These are phyloP conservation scores for Myotis brandtii DNA, from an alignment of 2,113 vertebrate genomes.

Conservation along the genomic window DNA sequence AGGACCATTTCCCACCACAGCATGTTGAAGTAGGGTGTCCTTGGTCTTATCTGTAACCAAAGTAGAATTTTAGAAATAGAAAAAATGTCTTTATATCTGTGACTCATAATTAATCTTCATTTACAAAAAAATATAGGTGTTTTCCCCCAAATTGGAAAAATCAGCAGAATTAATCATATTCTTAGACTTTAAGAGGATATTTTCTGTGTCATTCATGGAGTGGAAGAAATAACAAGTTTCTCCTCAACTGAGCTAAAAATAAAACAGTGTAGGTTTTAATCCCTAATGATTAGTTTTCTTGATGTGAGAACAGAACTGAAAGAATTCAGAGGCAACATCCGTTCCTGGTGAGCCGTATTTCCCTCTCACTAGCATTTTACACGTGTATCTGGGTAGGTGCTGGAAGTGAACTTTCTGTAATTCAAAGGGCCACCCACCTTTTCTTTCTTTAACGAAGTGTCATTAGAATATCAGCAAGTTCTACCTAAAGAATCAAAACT, in stretches of 20 bases:
- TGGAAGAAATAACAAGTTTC: constrained; percentile 54
- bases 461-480: not conserved
- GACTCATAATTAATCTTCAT: not conserved
- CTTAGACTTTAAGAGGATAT: constrained; percentile 39
- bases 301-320: constrained; percentile 68
- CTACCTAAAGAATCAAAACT: constrained; percentile 21
- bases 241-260: constrained; percentile 69
- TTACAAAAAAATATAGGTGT: not conserved
- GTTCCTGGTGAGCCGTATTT: constrained; percentile 33
- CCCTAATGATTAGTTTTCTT: constrained; percentile 67
- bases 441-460: constrained; percentile 9
- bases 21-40: not conserved
- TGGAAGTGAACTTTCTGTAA: constrained; percentile 27
- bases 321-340: constrained; percentile 57
- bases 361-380: not conserved
- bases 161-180: constrained; percentile 27
- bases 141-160: constrained; percentile 17
- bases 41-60: not conserved
- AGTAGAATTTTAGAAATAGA: constrained; percentile 25
- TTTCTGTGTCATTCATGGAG: constrained; percentile 49
- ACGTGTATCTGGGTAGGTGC: not conserved
- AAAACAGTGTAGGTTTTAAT: constrained; percentile 43
- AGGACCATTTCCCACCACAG: not conserved
- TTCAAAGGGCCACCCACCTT: not conserved
- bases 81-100: constrained; percentile 12